Conservation (phyloP, 2,797 vertebrate species). For the Iguana delicatissima region DNA sequence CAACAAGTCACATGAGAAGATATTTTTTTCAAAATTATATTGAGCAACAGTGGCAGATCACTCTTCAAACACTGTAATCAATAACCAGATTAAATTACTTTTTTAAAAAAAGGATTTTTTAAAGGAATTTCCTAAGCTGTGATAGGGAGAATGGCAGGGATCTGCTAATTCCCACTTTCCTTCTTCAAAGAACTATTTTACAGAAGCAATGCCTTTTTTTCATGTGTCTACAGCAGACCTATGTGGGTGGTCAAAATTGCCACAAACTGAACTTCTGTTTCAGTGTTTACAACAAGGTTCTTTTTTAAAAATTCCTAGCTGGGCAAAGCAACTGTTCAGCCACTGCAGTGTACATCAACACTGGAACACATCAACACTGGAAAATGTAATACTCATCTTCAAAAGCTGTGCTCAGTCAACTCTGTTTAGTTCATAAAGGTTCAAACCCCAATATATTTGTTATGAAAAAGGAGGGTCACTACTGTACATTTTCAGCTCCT, state of each 20-base stretch:
- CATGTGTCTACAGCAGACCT: background rate
- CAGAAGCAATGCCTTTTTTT: background rate
- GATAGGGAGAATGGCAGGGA: background rate
- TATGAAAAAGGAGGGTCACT: background rate
- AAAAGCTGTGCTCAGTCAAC: background rate
- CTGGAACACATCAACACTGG: background rate
- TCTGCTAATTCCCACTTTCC: background rate
- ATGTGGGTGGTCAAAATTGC: conserved; percentile 15
- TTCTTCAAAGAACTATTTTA: conserved; percentile 3
- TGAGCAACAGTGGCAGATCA: no score
- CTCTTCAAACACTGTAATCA: no score
- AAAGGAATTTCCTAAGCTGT: background rate
- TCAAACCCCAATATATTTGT: background rate
- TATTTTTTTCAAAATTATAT: no score
- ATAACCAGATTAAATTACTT: no score
- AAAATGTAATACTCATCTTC: fast-evolving
- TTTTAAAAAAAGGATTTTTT: no score
- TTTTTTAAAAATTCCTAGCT: background rate
- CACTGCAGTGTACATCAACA: background rate
- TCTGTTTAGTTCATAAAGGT: background rate
- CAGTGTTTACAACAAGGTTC: background rate
- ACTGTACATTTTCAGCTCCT: background rate
- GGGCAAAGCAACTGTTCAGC: background rate
- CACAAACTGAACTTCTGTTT: conserved; percentile 17
- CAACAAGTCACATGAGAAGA: no score